Conservation (phyloP, 2,113 vertebrate genomes). For the Oryzias curvinotus region DNA sequence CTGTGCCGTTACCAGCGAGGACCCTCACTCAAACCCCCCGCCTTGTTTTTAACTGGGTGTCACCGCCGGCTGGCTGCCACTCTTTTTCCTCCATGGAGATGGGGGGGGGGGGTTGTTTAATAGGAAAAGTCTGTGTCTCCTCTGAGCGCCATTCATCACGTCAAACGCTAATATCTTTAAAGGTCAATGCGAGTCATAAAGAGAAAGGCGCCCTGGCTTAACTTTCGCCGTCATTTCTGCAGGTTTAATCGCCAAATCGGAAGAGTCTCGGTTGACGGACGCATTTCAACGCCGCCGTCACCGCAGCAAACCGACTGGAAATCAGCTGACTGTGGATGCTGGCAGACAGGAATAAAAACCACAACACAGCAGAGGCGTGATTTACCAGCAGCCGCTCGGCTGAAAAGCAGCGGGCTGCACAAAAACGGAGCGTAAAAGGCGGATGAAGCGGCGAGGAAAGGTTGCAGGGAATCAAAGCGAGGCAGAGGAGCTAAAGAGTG, state of each 20-base stretch:
- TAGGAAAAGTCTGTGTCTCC: conserved; percentile 67
- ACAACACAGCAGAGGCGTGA: conserved; percentile 20
- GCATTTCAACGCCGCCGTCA: conserved; percentile 64
- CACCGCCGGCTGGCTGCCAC: conserved; percentile 27
- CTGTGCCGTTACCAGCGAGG: conserved; percentile 35
- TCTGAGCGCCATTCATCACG: conserved; percentile 70
- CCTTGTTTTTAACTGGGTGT: conserved; percentile 55
- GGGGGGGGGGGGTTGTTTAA: conserved; percentile 48
- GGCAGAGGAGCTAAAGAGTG: conserved; percentile 69
- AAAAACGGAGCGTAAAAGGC: conserved; percentile 22
- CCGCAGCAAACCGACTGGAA: conserved; percentile 33
- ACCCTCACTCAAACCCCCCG: conserved; percentile 20
- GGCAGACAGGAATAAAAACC: background rate
- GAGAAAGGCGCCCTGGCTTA: conserved; percentile 71
- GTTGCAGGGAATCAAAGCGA: conserved; percentile 51
- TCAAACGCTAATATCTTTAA: conserved; percentile 75
- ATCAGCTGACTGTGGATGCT: conserved; percentile 15
- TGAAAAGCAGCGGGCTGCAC: conserved; percentile 43
- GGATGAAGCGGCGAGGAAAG: conserved; percentile 45
- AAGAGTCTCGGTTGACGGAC: conserved; percentile 71
- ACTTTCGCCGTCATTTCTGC: conserved; percentile 67
- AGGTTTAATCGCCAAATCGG: conserved; percentile 72
- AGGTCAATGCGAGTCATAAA: conserved; percentile 74
- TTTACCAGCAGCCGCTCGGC: conserved; percentile 47
- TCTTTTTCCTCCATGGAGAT: conserved; percentile 8